Percentiles rank a stretch among this genome's conserved stretches.
phyloP scores from a whole-genome alignment of 2,888 invertebrate genomes.

The Uloborus plumipes region DNA sequence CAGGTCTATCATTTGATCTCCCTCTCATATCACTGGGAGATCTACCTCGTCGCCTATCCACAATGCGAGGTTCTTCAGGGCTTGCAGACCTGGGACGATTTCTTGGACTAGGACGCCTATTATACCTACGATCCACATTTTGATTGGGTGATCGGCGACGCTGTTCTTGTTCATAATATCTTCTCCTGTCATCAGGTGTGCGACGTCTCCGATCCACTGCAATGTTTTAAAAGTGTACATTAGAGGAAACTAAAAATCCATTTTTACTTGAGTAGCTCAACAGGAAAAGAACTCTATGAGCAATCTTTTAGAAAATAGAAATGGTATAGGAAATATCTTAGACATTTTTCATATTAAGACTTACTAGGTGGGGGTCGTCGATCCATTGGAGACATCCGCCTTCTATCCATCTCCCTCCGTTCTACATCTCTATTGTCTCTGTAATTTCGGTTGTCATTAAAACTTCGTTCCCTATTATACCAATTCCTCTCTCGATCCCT shows the following conservation, averaged over 20 bases:
- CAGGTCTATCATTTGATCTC: conserved; percentile 23
- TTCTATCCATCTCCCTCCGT: conserved; percentile 45
- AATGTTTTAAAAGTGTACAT: not conserved
- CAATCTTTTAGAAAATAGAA: too few species aligned
- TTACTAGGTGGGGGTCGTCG: conserved; percentile 44
- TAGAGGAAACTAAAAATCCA: too few species aligned
- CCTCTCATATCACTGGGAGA: conserved; percentile 41
- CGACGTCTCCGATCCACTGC: conserved; percentile 39
- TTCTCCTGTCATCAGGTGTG: conserved; percentile 48
- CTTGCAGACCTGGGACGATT: conserved; percentile 18
- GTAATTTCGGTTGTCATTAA: conserved; percentile 38
- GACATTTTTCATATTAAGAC: not conserved
- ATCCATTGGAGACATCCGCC: conserved; percentile 48
- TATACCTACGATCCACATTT: conserved; percentile 20
- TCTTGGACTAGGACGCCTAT: conserved; percentile 40
- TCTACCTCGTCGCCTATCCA: conserved; percentile 28
- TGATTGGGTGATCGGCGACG: conserved; percentile 28
- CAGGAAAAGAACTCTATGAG: too few species aligned
- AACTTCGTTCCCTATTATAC: conserved; percentile 48
- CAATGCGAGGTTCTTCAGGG: conserved; percentile 18
- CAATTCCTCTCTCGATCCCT: conserved; percentile 42
- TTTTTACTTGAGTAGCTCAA: too few species aligned
- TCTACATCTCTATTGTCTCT: conserved; percentile 35
- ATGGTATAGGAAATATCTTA: not conserved
- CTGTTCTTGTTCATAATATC: conserved; percentile 41